These are phyloP conservation scores for Siniperca chuatsi DNA, from an alignment of 2,113 vertebrate genomes.

Conservation along the genomic window DNA sequence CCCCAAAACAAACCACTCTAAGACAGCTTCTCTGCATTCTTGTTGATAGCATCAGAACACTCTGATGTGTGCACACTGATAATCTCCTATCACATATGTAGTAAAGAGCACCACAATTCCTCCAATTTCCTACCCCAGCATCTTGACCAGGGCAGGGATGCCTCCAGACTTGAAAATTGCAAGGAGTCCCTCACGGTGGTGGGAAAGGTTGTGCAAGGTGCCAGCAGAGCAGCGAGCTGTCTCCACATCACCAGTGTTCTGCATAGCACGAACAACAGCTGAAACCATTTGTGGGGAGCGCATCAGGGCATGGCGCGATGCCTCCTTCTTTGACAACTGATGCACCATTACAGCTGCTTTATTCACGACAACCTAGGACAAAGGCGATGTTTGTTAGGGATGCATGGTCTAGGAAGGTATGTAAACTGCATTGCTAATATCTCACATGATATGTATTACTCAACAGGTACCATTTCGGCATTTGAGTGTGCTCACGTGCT, in stretches of 20 bases:
- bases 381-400: neutral
- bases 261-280: conserved; percentile 98
- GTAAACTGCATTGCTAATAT: neutral
- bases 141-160: conserved; percentile 97
- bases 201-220: conserved; percentile 97
- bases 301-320: conserved; percentile 98
- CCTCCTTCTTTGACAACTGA: conserved; percentile 99
- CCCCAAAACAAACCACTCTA: neutral
- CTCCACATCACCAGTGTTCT: conserved; percentile 96
- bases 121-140: conserved; percentile 91
- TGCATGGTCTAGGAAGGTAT: neutral
- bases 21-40: neutral
- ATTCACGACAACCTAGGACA: conserved; percentile 95
- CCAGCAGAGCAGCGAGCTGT: conserved; percentile 98
- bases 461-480: neutral
- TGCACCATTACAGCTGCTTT: conserved; percentile 99
- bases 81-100: neutral
- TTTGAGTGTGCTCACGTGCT: neutral
- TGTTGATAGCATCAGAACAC: neutral
- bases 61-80: neutral
- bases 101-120: neutral
- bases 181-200: conserved; percentile 96
- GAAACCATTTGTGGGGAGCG: conserved; percentile 99
- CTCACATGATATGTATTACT: neutral
- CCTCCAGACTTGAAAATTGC: conserved; percentile 99